These are phyloP conservation scores for Meganola albula DNA, from an alignment of 2,888 invertebrate species.

Conservation along the genomic window DNA sequence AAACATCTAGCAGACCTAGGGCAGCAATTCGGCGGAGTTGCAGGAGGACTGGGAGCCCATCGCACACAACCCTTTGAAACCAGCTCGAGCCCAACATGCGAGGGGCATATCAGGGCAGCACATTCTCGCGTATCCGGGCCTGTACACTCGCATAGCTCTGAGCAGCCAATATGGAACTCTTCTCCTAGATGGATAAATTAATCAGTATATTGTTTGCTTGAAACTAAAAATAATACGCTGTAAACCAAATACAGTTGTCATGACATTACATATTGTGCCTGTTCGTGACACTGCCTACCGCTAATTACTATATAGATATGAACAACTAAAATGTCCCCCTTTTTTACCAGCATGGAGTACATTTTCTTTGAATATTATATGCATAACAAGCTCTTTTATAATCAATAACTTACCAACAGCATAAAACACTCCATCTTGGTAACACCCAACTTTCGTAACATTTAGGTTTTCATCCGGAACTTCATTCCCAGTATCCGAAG, in stretches of 20 bases:
- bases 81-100: slow-evolving; percentile 90
- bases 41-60: slow-evolving; percentile 90
- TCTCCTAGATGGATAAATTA: slow-evolving; percentile 63
- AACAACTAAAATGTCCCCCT: too few relatives aligned
- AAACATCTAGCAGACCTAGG: slow-evolving; percentile 87
- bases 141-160: slow-evolving; percentile 86
- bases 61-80: slow-evolving; percentile 89
- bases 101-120: slow-evolving; percentile 88
- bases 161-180: slow-evolving; percentile 90
- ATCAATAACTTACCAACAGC: slow-evolving; percentile 56
- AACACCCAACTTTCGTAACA: slow-evolving; percentile 49
- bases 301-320: too few relatives aligned
- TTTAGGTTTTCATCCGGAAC: slow-evolving; percentile 39
- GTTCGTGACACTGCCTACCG: too few relatives aligned
- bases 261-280: too few relatives aligned
- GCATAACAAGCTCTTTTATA: too few relatives aligned
- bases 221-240: too few relatives aligned
- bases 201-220: too few relatives aligned
- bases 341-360: too few relatives aligned
- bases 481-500: slow-evolving; percentile 38
- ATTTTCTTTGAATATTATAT: too few relatives aligned
- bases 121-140: slow-evolving; percentile 82
- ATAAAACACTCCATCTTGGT: slow-evolving; percentile 57
- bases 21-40: slow-evolving; percentile 88
- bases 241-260: too few relatives aligned